Percentiles rank a stretch among this genome's conserved stretches.
Evolutionary conservation across 2,888 invertebrate genomes (phyloP).

Genomic region (Aphidius colemani): DNA sequence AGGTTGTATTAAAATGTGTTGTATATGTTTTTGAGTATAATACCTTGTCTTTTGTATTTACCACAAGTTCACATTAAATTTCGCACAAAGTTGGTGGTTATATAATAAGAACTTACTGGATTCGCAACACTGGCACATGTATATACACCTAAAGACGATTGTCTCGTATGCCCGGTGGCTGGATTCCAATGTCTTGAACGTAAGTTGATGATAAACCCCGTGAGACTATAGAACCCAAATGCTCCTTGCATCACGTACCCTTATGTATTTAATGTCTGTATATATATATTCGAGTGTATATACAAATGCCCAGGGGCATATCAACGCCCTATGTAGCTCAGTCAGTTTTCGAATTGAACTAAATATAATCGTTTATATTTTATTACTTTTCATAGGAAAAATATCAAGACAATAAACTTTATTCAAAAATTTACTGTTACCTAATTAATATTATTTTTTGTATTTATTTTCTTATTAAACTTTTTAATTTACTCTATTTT

Average conservation of each 20-base stretch:
- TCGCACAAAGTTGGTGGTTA: conserved; percentile 10
- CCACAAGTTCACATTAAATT: conserved; percentile 18
- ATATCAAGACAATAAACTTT: no score
- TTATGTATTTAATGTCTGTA: conserved; percentile 14
- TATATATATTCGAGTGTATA: background rate
- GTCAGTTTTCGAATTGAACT: no score
- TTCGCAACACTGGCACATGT: conserved; percentile 28
- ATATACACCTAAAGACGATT: conserved; percentile 44
- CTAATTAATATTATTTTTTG: no score
- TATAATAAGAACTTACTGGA: conserved; percentile 23
- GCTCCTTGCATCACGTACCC: conserved; percentile 26
- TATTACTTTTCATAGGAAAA: no score
- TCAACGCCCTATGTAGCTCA: no score
- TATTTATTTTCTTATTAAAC: no score
- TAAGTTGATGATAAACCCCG: conserved; percentile 46
- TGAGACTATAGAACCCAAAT: conserved; percentile 31
- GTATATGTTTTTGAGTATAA: no score
- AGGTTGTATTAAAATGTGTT: no score
- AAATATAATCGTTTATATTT: no score
- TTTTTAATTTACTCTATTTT: no score
- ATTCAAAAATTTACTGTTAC: no score
- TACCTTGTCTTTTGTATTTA: conserved; percentile 6
- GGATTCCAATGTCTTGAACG: conserved; percentile 44
- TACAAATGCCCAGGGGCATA: conserved; percentile 1
- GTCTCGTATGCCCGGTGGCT: conserved; percentile 39